Evolutionary conservation across 2,113 vertebrate species (phyloP), one percentile per base, ranked within the genome.

Genomic region (Anguilla japonica): DNA sequence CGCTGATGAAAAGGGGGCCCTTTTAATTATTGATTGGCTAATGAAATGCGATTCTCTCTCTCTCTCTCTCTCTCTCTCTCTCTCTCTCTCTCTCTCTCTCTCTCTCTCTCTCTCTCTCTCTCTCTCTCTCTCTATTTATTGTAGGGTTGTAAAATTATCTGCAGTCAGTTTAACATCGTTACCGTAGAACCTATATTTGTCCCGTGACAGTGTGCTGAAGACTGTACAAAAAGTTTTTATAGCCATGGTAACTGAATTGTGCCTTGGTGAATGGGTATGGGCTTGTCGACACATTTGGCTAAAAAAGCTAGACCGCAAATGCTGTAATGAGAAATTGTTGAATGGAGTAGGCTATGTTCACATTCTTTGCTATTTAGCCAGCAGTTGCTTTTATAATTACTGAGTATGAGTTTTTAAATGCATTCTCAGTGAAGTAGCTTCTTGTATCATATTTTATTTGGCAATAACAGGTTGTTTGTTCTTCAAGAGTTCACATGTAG

Each of bases 21-120:
- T 90, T 92, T 96, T 89, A 95, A 96, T 94, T 91, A 96, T 96
- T 95, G 94, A 96, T 95, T 83, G 87, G 92, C 88, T 90, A 92
- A 95, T 94, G 93, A 93, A 94, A 94, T 90, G 81, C 3, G 88
- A 93, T 88, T 91, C 91, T 39, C 75, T 79, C 75, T 79, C 75
- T 79, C 75, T 79, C 75, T 79, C 75, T 79, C 75, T 79, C 26
- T 79, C 75, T 79, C 75, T 79, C 75, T 79, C 26, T 91, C 91
- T 79, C 75, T 79, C 75, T 79, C 75, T 79, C 75, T 79, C 75
- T 79, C 75, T 79, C 75, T 79, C 22, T 91, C 91, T 78, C 71
- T 78, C 71, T 78, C 71, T 78, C 71, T 78, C 71, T 78, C 71
- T 78, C 71, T 78, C 22, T 91, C 91, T 78, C 71, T 78, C 75